phyloP scores from a whole-genome alignment of 2,888 invertebrate species.

The Lepidochitona cinerea region DNA sequence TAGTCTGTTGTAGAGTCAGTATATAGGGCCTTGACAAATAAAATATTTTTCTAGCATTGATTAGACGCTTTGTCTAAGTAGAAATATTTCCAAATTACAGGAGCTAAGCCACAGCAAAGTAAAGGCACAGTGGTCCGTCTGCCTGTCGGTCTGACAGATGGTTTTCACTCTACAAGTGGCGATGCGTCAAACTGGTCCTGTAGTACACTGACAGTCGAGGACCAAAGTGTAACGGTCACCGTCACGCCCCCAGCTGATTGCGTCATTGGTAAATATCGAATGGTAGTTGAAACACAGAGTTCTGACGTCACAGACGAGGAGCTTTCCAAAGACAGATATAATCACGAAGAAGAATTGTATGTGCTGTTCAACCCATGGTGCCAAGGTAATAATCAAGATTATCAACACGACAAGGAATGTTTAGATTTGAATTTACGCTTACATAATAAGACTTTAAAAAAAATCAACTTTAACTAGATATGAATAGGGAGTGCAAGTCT shows the following conservation, averaged over 20 bases:
- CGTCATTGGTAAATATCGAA: slow-evolving; percentile 51
- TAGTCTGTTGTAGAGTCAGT: too few species aligned
- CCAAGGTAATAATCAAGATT: slow-evolving; percentile 80
- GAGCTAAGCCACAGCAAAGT: slow-evolving; percentile 53
- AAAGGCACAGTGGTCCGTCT: slow-evolving; percentile 54
- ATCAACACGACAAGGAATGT: too few species aligned
- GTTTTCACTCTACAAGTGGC: background rate
- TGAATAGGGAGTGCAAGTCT: too few species aligned
- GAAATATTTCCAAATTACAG: slow-evolving; percentile 32
- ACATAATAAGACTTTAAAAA: too few species aligned
- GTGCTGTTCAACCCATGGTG: slow-evolving; percentile 94
- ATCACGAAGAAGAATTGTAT: slow-evolving; percentile 77
- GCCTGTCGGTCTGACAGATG: slow-evolving; percentile 3
- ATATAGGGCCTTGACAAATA: too few species aligned
- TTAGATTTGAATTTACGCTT: too few species aligned
- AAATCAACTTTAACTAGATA: too few species aligned
- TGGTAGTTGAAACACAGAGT: slow-evolving; percentile 50
- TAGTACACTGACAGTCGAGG: background rate
- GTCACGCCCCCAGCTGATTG: slow-evolving; percentile 43
- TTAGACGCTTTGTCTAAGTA: too few species aligned
- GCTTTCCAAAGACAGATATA: slow-evolving; percentile 24
- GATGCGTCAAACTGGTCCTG: slow-evolving; percentile 11
- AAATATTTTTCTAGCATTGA: too few species aligned
- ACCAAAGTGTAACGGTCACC: slow-evolving; percentile 20
- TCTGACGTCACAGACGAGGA: slow-evolving; percentile 29